Conservation (phyloP, 2,797 vertebrate genomes). For the Acanthurus leucopareius region DNA sequence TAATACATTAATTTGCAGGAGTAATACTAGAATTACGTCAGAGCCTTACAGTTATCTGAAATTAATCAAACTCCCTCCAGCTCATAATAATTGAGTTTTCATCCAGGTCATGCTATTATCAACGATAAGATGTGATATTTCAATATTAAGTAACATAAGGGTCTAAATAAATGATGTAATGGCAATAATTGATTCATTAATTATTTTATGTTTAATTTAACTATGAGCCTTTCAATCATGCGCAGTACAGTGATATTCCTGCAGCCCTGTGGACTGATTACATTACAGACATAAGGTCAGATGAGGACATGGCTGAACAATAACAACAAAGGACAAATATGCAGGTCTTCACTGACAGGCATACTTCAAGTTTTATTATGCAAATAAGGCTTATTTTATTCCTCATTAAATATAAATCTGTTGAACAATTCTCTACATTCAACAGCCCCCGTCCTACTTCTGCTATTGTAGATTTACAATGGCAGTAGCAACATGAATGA, state of each 20-base stretch:
- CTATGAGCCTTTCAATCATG: constrained; percentile 20
- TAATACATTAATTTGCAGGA: constrained; percentile 47
- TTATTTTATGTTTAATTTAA: constrained; percentile 48
- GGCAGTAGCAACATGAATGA: not conserved
- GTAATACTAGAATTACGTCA: constrained; percentile 45
- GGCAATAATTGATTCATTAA: constrained; percentile 17
- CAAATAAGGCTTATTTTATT: not conserved
- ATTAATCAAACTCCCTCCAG: constrained; percentile 59
- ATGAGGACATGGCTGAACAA: constrained; percentile 25
- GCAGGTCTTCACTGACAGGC: not conserved
- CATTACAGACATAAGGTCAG: constrained; percentile 24
- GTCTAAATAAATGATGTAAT: constrained; percentile 42
- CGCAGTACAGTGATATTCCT: not conserved
- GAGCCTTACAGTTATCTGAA: constrained; percentile 59
- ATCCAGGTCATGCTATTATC: constrained; percentile 41
- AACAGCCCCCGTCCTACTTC: not conserved
- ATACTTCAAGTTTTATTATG: constrained; percentile 6
- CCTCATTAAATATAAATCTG: not conserved
- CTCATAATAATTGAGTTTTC: constrained; percentile 70
- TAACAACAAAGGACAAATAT: not conserved
- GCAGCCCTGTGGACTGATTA: constrained; percentile 1
- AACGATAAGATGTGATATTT: constrained; percentile 49
- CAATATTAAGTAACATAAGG: constrained; percentile 37
- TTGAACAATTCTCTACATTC: not conserved
- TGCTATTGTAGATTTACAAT: not conserved